Base-by-base conservation (phyloP, 2,888 invertebrate genomes). In the Microctonus brassicae region DNA sequence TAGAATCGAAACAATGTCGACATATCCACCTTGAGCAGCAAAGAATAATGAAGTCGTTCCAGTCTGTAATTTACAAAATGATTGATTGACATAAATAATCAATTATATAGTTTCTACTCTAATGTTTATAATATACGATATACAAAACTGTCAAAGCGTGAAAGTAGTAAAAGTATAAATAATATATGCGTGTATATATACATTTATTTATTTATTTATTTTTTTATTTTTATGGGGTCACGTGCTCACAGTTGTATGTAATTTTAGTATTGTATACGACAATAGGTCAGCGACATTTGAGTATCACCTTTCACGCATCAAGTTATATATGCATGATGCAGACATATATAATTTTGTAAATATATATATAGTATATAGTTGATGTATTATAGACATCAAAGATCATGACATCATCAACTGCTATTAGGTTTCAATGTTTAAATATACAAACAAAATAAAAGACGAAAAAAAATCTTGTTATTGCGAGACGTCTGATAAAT, bases 41-140 rank as follows among this genome's bases (percentile, higher is more conserved):
- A 97, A 97, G 89, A 97, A 97, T 81, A 98, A 89, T 58, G 97
- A 95, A 75, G 95, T 95, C 58, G 97, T 97, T 73, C 97, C 97
- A 71, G 97, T 97, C 93, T 96, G 89, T 79, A 89, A 88, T 76
- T 39, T 55, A 65, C 6, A 53, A 22, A 4, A 39, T 66, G 66
- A 39, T 57, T 57, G 34, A 39, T 66, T 26, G 36, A 24, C 34
- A 22, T 34, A 26, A 26, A 66, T 57, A 57, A 57, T 66, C n/a
- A 10, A 5, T 11, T 29, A 1, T 0, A 58, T 17, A 1, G n/a
- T 13, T 7, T n/a, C 1, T 2, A n/a, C n/a, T n/a, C 10, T 5
- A 29, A 29, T 5, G 29, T 3, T 5, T 5, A 29, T 29, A 7
- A 29, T 5, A 29, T 5, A 7, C 3, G 7, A 17, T 17, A n/a